Percentiles rank a stretch among this genome's conserved stretches.
Conservation (phyloP, 2,888 invertebrate genomes). For the Cerceris rybyensis region DNA sequence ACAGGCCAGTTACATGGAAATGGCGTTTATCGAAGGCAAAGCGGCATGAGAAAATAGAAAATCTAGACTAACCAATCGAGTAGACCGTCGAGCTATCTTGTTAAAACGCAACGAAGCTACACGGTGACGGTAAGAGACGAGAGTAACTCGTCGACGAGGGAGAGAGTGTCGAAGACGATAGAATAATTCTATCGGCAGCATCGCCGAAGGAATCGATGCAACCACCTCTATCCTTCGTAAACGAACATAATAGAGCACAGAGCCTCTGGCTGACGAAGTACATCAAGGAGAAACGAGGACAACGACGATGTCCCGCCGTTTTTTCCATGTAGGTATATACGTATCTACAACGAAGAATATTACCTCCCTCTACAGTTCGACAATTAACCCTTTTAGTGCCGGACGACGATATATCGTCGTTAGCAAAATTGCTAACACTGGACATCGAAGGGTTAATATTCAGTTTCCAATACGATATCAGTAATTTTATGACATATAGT, state of each 20-base stretch:
- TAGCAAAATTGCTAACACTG: no score
- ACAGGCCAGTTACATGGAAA: not conserved
- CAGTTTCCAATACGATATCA: no score
- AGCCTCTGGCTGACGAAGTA: not conserved
- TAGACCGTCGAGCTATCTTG: constrained; percentile 6
- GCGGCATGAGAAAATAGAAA: constrained; percentile 36
- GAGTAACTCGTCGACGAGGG: not conserved
- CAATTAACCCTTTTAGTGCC: no score
- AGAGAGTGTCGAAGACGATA: constrained; percentile 42
- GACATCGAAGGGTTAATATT: no score
- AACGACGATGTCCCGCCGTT: not conserved
- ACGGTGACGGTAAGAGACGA: constrained; percentile 35
- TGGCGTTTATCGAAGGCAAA: constrained; percentile 9
- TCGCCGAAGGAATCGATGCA: constrained; percentile 47
- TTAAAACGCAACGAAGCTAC: constrained; percentile 39
- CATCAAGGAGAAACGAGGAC: constrained; percentile 47
- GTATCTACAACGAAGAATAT: not conserved
- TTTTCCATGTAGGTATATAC: no score
- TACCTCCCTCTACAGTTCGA: not conserved
- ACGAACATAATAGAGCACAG: constrained; percentile 24
- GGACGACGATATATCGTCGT: no score
- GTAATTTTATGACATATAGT: no score
- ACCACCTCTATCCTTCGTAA: constrained; percentile 35
- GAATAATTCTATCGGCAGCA: constrained; percentile 54
- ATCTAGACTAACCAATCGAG: constrained; percentile 28